Conservation (phyloP, 2,113 vertebrate species). For the Halcyon senegalensis region DNA sequence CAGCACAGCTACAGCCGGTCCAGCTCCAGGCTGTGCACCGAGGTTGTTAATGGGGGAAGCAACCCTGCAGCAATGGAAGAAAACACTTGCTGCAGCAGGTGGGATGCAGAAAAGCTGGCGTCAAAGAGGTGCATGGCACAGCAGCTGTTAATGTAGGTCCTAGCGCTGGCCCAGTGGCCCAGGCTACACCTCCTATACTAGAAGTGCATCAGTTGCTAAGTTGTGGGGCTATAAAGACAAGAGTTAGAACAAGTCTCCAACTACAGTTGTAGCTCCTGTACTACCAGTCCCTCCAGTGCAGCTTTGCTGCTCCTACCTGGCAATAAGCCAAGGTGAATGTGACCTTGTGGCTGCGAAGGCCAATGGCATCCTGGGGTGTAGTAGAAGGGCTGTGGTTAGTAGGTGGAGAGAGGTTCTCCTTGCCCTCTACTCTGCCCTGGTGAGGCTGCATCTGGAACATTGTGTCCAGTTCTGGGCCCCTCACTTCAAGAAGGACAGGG, state of each 20-base stretch:
- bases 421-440: no score
- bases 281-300: neutral
- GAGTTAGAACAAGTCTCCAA: neutral
- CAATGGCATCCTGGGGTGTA: no score
- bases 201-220: neutral
- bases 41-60: neutral
- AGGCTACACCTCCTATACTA: neutral
- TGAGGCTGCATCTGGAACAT: no score
- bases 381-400: no score
- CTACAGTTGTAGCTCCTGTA: neutral
- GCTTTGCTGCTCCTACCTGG: neutral
- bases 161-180: neutral
- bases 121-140: rapidly evolving
- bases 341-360: no score
- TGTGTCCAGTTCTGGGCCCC: no score
- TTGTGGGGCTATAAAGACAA: no score
- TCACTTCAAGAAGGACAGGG: no score
- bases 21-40: rapidly evolving
- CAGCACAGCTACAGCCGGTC: neutral
- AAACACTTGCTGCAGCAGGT: neutral
- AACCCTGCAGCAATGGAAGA: rapidly evolving
- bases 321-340: neutral
- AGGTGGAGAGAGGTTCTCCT: no score
- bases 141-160: neutral
- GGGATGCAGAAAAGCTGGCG: no score